Evolutionary conservation across 2,797 vertebrate species (phyloP).

Genomic region (Bradypus variegatus): DNA sequence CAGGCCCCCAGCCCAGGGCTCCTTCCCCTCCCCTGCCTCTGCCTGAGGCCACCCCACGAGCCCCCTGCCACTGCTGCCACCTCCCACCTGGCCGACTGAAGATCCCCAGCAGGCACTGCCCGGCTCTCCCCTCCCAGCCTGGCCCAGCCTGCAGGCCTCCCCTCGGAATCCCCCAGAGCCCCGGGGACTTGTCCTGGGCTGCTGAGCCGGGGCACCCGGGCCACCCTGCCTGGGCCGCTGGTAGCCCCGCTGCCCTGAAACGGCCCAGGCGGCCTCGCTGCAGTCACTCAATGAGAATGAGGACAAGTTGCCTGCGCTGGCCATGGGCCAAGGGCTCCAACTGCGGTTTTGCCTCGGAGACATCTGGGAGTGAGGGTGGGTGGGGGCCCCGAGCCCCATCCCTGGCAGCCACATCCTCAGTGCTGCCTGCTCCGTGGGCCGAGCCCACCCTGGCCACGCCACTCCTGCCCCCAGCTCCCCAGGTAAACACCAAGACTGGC

Average conservation of each 20-base stretch:
- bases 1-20: background rate
- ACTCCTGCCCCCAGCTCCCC: background rate
- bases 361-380: conserved; percentile 60
- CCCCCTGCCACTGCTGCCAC: background rate
- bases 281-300: conserved; percentile 78
- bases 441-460: accelerated
- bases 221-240: conserved; percentile 66
- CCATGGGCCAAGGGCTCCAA: conserved; percentile 75
- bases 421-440: background rate
- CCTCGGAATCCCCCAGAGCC: background rate
- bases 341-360: conserved; percentile 75
- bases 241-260: conserved; percentile 75
- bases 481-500: background rate
- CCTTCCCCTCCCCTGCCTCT: background rate
- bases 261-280: conserved; percentile 68
- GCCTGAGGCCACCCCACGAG: background rate
- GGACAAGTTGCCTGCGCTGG: conserved; percentile 75
- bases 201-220: background rate
- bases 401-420: background rate
- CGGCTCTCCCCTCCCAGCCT: background rate
- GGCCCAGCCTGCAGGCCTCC: accelerated
- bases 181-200: background rate
- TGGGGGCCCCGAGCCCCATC: background rate
- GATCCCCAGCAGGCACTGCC: background rate
- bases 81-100: background rate